A percentile compares a stretch with the other conserved stretches of the same genome.
Conservation (phyloP, 1,140 invertebrate genomes). For the Paralvinella palmiformis region DNA sequence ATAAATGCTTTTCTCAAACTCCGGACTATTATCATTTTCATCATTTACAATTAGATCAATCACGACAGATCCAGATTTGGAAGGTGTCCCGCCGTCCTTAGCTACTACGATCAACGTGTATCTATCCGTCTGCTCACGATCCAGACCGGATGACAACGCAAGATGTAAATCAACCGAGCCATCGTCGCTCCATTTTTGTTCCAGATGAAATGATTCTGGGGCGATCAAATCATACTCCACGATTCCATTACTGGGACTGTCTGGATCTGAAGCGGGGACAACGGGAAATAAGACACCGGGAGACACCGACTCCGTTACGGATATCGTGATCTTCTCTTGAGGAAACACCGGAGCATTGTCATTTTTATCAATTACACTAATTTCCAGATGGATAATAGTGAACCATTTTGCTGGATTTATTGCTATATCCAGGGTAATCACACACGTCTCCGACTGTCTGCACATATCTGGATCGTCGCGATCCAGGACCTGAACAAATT, state of each 20-base stretch:
- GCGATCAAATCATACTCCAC: conserved; percentile 11
- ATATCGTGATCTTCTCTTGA: conserved; percentile 2
- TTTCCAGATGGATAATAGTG: conserved; percentile 8
- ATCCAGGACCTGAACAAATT: conserved; percentile 12
- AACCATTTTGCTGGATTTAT: conserved; percentile 6
- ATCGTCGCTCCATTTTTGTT: not conserved
- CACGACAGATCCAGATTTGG: not conserved
- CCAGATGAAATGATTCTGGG: conserved; percentile 12
- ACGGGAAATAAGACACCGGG: conserved; percentile 7
- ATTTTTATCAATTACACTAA: conserved; percentile 20
- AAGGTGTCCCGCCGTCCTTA: conserved; percentile 5
- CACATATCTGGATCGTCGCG: conserved; percentile 11
- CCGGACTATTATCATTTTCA: conserved; percentile 78
- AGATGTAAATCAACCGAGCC: conserved; percentile 7
- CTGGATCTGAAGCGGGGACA: conserved; percentile 14
- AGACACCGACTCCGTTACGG: conserved; percentile 10
- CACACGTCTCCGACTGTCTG: conserved; percentile 8
- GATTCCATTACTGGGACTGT: conserved; percentile 3
- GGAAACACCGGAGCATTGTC: conserved; percentile 19
- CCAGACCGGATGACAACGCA: conserved; percentile 51
- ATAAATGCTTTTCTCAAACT: conserved; percentile 61
- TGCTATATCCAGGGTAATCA: conserved; percentile 8
- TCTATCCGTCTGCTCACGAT: conserved; percentile 83
- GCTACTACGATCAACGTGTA: conserved; percentile 65
- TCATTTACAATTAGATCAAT: conserved; percentile 4